Evolutionary conservation across 2,797 vertebrate species (phyloP).

Genomic region (Cuculus canorus): DNA sequence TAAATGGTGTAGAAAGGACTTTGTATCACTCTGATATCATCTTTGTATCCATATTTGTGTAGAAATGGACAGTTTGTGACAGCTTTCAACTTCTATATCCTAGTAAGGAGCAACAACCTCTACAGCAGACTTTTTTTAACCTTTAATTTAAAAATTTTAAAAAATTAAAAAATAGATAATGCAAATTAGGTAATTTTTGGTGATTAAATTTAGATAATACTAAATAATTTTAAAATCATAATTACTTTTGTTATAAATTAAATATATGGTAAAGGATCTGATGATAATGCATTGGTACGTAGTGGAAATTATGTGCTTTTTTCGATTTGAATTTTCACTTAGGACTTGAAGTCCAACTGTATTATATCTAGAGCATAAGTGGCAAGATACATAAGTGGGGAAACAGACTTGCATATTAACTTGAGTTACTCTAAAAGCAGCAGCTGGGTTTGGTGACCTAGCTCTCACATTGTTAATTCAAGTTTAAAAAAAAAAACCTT

Average conservation of each 20-base stretch:
- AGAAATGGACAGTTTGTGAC: not conserved
- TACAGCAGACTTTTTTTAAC: not conserved
- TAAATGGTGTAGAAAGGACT: not conserved
- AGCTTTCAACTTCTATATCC: not conserved
- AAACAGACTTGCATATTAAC: not conserved
- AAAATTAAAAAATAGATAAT: not conserved
- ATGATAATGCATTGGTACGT: not conserved
- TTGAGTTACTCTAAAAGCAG: not conserved
- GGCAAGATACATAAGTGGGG: not conserved
- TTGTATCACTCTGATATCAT: not conserved
- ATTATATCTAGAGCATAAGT: not conserved
- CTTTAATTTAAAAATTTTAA: not conserved
- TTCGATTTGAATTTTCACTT: not conserved
- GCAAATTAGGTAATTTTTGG: not conserved
- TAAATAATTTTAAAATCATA: not conserved
- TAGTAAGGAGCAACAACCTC: not conserved
- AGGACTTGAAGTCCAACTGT: not conserved
- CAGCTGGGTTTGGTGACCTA: not conserved
- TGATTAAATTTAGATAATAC: not conserved
- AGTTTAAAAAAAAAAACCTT: not conserved
- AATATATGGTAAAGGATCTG: not conserved
- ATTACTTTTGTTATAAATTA: not conserved
- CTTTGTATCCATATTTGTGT: not conserved
- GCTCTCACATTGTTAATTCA: not conserved
- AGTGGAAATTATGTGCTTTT: not conserved